These are phyloP conservation scores for Podargus strigoides DNA, from an alignment of 2,797 vertebrate genomes.

Conservation along the genomic window DNA sequence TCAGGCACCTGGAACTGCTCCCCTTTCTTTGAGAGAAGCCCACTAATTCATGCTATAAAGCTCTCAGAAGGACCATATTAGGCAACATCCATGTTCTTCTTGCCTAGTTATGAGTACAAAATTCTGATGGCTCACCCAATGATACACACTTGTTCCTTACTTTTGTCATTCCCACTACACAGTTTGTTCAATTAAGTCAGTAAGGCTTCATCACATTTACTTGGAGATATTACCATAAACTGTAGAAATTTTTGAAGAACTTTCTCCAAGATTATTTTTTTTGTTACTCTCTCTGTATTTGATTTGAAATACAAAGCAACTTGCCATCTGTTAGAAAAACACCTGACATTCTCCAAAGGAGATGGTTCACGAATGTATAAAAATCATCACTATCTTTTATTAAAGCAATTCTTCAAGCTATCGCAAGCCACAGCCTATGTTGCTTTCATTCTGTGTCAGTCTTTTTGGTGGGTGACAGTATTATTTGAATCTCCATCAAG, in stretches of 20 bases:
- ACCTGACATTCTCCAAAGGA: not conserved
- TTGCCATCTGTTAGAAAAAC: not conserved
- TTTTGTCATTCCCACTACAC: not conserved
- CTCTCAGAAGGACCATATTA: not conserved
- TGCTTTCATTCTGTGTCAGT: not conserved
- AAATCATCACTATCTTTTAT: not conserved
- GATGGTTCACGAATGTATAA: not conserved
- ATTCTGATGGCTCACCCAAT: not conserved
- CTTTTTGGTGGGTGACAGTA: not conserved
- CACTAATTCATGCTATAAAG: not conserved
- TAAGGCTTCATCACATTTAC: not conserved
- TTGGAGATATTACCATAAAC: not conserved
- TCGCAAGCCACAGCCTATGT: not conserved
- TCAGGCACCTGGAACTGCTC: not conserved
- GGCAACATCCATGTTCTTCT: not conserved
- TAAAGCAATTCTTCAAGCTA: not conserved
- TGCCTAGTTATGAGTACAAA: not conserved
- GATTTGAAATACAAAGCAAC: not conserved
- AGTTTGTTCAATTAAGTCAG: not conserved
- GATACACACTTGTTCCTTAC: not conserved
- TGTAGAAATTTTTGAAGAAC: not conserved
- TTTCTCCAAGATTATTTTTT: not conserved
- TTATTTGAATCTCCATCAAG: not conserved
- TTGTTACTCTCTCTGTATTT: not conserved
- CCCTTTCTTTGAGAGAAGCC: not conserved